Evolutionary conservation across 2,797 vertebrate genomes (phyloP).

Genomic region (Coregonus suidteri): DNA sequence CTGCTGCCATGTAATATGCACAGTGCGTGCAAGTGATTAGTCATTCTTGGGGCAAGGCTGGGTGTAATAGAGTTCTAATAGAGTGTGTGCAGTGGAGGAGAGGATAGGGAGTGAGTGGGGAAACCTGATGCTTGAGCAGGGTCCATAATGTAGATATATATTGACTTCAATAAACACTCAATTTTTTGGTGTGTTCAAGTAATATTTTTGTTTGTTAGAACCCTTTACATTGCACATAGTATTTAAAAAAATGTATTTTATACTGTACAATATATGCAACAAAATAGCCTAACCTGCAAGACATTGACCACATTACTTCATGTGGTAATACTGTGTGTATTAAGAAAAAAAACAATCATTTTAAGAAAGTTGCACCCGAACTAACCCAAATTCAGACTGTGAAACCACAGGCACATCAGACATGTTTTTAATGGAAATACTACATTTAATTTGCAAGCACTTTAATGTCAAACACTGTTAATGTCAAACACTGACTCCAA

Average conservation of each 20-base stretch:
- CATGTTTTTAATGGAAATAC: slow-evolving; percentile 11
- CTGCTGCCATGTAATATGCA: slow-evolving; percentile 25
- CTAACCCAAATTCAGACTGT: not conserved
- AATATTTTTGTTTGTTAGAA: not conserved
- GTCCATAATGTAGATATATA: not conserved
- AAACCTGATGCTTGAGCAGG: not conserved
- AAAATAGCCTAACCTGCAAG: too few species aligned
- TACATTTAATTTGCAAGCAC: slow-evolving; percentile 43
- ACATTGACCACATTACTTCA: not conserved
- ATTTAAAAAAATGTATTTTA: too few species aligned
- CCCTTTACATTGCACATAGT: not conserved
- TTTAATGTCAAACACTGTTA: slow-evolving; percentile 5
- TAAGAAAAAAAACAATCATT: not conserved
- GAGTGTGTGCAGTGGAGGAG: not conserved
- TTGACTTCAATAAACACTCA: not conserved
- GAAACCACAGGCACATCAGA: not conserved
- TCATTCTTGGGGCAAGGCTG: slow-evolving; percentile 14
- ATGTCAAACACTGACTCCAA: slow-evolving; percentile 15
- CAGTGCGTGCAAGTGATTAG: slow-evolving; percentile 23
- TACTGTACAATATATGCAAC: too few species aligned
- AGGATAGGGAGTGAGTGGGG: not conserved
- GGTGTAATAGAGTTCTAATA: not conserved
- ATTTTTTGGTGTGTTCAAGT: not conserved
- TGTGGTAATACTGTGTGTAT: not conserved
- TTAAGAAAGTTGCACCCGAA: not conserved